Percentiles rank a stretch among this genome's conserved stretches.
Conservation (phyloP, 23 tunicate species). For the Styela plicata region DNA sequence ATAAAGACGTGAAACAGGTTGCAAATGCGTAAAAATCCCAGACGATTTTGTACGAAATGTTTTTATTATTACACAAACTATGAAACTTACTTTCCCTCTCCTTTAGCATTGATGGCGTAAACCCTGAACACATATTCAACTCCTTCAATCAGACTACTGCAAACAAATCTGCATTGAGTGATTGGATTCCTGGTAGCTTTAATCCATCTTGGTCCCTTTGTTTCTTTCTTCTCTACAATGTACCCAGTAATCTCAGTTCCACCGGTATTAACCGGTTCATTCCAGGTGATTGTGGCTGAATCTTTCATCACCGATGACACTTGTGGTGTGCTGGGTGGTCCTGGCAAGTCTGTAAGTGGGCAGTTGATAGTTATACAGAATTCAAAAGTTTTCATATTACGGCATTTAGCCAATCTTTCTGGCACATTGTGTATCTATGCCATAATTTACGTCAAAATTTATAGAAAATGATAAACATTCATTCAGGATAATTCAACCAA, state of each 20-base stretch:
- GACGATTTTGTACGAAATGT: background rate
- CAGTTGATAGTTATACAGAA: too few species aligned
- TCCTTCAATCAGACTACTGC: conserved; percentile 87
- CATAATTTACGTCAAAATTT: too few species aligned
- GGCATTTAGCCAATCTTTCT: too few species aligned
- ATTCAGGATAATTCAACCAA: too few species aligned
- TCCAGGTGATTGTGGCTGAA: conserved; percentile 83
- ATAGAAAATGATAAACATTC: too few species aligned
- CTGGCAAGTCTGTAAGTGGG: conserved; percentile 44
- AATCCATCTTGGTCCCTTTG: conserved; percentile 89
- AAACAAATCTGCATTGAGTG: conserved; percentile 65
- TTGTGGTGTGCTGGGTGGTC: conserved; percentile 61
- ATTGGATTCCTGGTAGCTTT: conserved; percentile 68
- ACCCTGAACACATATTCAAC: conserved; percentile 86
- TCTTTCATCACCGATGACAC: conserved; percentile 62
- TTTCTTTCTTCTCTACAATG: conserved; percentile 81
- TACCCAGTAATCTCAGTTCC: conserved; percentile 87
- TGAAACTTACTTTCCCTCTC: conserved; percentile 64
- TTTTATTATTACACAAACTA: background rate
- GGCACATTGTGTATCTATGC: too few species aligned
- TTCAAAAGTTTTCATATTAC: too few species aligned
- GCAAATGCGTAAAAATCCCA: too few species aligned
- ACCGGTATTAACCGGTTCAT: conserved; percentile 82
- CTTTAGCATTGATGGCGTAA: conserved; percentile 73
- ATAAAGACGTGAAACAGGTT: too few species aligned